These are phyloP conservation scores for Adelognathus sp. DNA, from an alignment of 2,888 invertebrate species.

Conservation along the genomic window DNA sequence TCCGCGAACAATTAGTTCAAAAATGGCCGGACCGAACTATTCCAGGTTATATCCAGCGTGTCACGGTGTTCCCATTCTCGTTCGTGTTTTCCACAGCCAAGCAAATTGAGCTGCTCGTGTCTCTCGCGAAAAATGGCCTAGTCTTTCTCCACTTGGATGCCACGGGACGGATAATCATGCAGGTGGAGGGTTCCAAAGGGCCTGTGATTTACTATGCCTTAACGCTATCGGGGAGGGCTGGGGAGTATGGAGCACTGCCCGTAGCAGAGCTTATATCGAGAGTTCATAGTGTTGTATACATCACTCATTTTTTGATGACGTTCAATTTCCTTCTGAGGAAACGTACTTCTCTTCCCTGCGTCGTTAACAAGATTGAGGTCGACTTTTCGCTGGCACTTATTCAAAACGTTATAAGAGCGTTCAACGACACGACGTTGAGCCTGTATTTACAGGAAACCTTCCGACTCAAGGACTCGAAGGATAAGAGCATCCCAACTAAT, in stretches of 20 bases:
- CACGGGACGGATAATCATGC: not conserved
- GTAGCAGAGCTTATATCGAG: conserved; percentile 20
- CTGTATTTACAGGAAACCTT: not conserved
- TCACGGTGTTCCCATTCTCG: conserved; percentile 18
- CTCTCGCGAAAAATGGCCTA: not conserved
- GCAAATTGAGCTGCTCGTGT: conserved; percentile 24
- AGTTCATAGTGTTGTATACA: not conserved
- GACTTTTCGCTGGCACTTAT: conserved; percentile 24
- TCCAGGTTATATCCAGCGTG: conserved; percentile 16
- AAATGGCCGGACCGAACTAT: not conserved
- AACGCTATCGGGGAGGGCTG: conserved; percentile 4
- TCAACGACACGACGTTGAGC: not conserved
- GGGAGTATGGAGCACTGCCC: conserved; percentile 5
- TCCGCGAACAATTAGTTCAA: not conserved
- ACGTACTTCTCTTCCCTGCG: not conserved
- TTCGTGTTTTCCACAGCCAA: conserved; percentile 21
- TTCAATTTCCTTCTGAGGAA: not conserved
- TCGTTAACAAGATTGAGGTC: conserved; percentile 7
- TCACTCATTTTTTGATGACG: not conserved
- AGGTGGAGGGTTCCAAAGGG: not conserved
- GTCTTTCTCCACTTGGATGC: conserved; percentile 39
- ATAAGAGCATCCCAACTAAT: not conserved
- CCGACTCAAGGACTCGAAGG: not conserved
- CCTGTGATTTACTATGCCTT: conserved; percentile 15
- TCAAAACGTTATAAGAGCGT: not conserved